A percentile compares a stretch with the other conserved stretches of the same genome.
Conservation (phyloP, 1,140 invertebrate species). For the Calosoma granatense region DNA sequence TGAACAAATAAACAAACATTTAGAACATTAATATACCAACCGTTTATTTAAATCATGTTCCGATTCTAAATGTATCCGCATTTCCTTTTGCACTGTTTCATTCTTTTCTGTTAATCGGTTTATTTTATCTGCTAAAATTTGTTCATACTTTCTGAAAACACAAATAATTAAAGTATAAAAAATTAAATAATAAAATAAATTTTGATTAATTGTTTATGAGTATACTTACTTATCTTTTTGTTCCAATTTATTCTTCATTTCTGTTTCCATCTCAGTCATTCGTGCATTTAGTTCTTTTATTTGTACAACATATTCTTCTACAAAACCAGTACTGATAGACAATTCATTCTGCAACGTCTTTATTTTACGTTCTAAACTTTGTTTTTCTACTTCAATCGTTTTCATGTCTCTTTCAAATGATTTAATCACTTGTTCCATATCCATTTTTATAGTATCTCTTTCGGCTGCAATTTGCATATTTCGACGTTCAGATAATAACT, state of each 20-base stretch:
- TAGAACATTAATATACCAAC: neutral
- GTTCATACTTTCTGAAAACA: constrained; percentile 14
- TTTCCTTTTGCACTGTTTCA: constrained; percentile 21
- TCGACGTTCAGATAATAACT: constrained; percentile 31
- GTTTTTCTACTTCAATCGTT: constrained; percentile 29
- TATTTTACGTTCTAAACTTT: constrained; percentile 26
- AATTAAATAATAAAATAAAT: no score
- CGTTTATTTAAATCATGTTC: constrained; percentile 27
- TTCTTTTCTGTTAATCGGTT: constrained; percentile 20
- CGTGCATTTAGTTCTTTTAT: constrained; percentile 17
- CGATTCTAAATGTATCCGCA: constrained; percentile 22
- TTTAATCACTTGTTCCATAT: constrained; percentile 31
- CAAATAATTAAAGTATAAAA: no score
- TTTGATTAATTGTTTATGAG: neutral
- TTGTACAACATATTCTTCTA: constrained; percentile 13
- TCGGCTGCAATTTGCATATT: constrained; percentile 31
- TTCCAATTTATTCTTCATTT: constrained; percentile 20
- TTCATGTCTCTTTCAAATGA: constrained; percentile 30
- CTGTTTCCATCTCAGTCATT: constrained; percentile 18
- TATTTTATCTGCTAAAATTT: constrained; percentile 17
- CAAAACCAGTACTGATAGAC: constrained; percentile 18
- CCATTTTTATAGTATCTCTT: constrained; percentile 29
- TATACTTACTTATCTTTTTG: constrained; percentile 18
- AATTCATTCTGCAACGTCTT: constrained; percentile 25
- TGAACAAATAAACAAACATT: no score